Evolutionary conservation across 2,797 vertebrate species (phyloP).

Genomic region (Triplophysa bombifrons): DNA sequence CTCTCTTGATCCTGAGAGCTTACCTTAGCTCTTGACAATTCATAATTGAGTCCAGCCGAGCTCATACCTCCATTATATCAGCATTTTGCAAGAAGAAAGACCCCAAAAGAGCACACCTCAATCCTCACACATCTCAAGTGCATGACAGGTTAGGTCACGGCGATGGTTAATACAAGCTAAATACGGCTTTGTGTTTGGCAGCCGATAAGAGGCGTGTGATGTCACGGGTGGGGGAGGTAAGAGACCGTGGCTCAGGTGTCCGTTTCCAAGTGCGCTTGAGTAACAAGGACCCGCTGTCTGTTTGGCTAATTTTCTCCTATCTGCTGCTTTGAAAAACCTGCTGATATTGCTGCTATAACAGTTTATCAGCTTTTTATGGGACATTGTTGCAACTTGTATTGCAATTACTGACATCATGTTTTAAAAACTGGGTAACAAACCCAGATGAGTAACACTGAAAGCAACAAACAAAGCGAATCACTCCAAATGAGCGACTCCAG

Average conservation of each 20-base stretch:
- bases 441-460: neutral
- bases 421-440: neutral
- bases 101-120: slow-evolving; percentile 67
- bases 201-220: slow-evolving; percentile 76
- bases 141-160: slow-evolving; percentile 65
- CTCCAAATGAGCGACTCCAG: neutral
- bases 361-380: neutral
- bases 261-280: slow-evolving; percentile 43
- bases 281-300: slow-evolving; percentile 28
- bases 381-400: neutral
- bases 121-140: slow-evolving; percentile 70
- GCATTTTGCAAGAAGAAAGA: slow-evolving; percentile 54
- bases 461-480: neutral
- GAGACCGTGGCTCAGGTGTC: slow-evolving; percentile 70
- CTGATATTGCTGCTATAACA: neutral
- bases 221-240: slow-evolving; percentile 67
- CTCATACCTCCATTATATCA: slow-evolving; percentile 38
- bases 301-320: slow-evolving; percentile 55
- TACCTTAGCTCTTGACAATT: slow-evolving; percentile 47
- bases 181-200: slow-evolving; percentile 77
- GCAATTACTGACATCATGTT: neutral
- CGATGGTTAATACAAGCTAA: slow-evolving; percentile 74
- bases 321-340: slow-evolving; percentile 14
- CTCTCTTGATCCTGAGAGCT: slow-evolving; percentile 6
- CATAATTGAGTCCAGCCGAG: slow-evolving; percentile 5